Conservation (phyloP, 2,888 invertebrate species). For the Chrysodeixis includens region DNA sequence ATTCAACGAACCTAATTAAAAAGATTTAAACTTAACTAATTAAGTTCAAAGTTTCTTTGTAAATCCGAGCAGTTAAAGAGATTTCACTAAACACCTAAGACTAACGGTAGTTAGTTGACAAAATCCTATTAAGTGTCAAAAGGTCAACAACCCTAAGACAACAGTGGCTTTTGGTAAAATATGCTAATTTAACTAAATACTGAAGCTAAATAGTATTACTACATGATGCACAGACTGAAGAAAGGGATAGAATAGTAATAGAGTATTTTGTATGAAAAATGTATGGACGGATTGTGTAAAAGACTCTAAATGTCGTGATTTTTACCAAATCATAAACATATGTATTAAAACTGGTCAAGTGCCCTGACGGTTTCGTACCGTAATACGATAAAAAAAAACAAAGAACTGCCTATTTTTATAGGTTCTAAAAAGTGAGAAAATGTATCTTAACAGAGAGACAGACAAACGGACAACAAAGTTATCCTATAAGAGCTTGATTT, state of each 20-base stretch:
- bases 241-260: not conserved
- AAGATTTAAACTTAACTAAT: slow-evolving; percentile 12
- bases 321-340: too few species aligned
- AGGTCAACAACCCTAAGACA: slow-evolving; percentile 62
- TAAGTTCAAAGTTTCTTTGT: slow-evolving; percentile 2
- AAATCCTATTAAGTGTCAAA: slow-evolving; percentile 49
- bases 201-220: slow-evolving; percentile 43
- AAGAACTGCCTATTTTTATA: too few species aligned
- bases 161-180: slow-evolving; percentile 47
- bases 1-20: not conserved
- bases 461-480: too few species aligned
- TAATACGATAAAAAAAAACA: too few species aligned
- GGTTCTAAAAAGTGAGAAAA: too few species aligned
- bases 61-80: slow-evolving; percentile 28
- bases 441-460: too few species aligned
- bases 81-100: slow-evolving; percentile 37
- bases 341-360: too few species aligned
- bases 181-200: slow-evolving; percentile 65
- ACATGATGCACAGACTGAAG: slow-evolving; percentile 47
- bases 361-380: too few species aligned
- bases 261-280: not conserved
- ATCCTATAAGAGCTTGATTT: too few species aligned
- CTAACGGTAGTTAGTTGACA: slow-evolving; percentile 26
- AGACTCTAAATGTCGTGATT: too few species aligned
- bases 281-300: too few species aligned